Evolutionary conservation across 1,140 invertebrate species (phyloP).

Genomic region (Listronotus oregonensis): DNA sequence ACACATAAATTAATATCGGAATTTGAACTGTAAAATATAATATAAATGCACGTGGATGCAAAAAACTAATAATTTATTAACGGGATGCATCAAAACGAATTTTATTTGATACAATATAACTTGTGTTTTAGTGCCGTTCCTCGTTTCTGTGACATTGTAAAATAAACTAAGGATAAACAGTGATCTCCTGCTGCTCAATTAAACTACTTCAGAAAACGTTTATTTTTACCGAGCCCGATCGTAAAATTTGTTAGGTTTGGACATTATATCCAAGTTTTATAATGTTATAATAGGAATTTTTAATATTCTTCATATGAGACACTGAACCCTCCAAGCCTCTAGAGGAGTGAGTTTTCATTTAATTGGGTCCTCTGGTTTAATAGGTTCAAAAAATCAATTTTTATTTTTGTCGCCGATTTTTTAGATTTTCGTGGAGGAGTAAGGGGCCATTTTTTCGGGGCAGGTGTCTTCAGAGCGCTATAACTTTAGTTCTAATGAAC

Average conservation of each 20-base stretch:
- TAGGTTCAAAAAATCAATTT: too few species aligned
- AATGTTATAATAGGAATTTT: slow-evolving; percentile 14
- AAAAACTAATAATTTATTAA: too few species aligned
- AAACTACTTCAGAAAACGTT: slow-evolving; percentile 20
- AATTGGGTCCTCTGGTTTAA: too few species aligned
- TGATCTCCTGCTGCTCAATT: slow-evolving; percentile 12
- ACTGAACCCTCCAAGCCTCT: background rate
- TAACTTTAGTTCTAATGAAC: too few species aligned
- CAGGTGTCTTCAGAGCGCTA: too few species aligned
- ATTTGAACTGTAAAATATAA: too few species aligned
- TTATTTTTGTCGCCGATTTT: too few species aligned
- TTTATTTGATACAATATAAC: background rate
- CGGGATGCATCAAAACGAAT: too few species aligned
- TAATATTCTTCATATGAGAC: background rate
- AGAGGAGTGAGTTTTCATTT: background rate
- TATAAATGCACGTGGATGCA: too few species aligned
- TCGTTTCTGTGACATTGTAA: slow-evolving; percentile 5
- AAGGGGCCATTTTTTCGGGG: too few species aligned
- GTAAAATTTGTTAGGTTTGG: slow-evolving; percentile 18
- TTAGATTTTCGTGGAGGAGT: too few species aligned
- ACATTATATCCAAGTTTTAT: slow-evolving; percentile 10
- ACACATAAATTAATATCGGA: too few species aligned
- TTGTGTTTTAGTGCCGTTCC: background rate
- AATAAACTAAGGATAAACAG: slow-evolving; percentile 8
- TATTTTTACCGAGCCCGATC: slow-evolving; percentile 6